Evolutionary conservation across 2,797 vertebrate species (phyloP).

Genomic region (Crocidura indochinensis): DNA sequence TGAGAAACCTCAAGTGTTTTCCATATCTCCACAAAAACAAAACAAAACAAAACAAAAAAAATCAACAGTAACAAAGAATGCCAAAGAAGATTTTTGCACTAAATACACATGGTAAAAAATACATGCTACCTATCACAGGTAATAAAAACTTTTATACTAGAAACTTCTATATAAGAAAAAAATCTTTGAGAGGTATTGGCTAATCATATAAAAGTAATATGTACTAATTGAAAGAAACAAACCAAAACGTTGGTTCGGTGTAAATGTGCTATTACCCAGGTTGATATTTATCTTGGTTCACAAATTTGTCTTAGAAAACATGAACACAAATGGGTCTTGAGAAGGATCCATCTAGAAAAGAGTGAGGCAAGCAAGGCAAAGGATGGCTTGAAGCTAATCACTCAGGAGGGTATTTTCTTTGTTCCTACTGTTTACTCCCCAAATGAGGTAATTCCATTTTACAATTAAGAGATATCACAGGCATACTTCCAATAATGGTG

Average conservation of each 20-base stretch:
- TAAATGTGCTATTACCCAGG: not conserved
- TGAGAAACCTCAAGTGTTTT: too few relatives aligned
- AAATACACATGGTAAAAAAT: not conserved
- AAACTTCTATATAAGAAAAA: slow-evolving; percentile 9
- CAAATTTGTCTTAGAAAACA: slow-evolving; percentile 43
- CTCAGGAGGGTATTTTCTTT: not conserved
- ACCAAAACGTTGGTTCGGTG: not conserved
- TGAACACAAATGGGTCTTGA: not conserved
- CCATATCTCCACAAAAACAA: too few relatives aligned
- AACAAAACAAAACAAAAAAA: too few relatives aligned
- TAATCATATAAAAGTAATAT: not conserved
- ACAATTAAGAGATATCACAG: not conserved
- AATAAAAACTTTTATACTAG: not conserved
- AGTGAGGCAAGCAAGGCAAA: not conserved
- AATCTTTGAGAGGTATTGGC: not conserved
- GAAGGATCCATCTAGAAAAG: not conserved
- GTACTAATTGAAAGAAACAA: not conserved
- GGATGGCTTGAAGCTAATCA: not conserved
- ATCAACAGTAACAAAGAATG: too few relatives aligned
- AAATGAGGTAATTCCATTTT: not conserved
- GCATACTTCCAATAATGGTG: not conserved
- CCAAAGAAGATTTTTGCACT: slow-evolving; percentile 2
- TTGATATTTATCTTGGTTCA: not conserved
- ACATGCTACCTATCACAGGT: not conserved
- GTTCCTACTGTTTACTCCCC: not conserved